Evolutionary conservation across 1,140 invertebrate genomes (phyloP).

Genomic region (Hirudo medicinalis): DNA sequence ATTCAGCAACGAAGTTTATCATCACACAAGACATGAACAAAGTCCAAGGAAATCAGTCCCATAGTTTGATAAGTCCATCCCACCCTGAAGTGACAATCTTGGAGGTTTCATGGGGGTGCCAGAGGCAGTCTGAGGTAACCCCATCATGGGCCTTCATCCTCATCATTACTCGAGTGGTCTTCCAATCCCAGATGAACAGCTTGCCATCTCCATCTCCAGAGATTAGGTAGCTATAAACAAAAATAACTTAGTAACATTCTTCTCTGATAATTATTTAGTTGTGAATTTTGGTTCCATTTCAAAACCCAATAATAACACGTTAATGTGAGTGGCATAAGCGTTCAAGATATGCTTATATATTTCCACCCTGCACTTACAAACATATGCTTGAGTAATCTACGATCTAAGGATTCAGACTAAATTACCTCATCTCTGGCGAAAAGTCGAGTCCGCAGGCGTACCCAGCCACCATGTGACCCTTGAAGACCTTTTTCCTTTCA

Average conservation of each 20-base stretch:
- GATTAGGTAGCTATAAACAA: slow-evolving; percentile 68
- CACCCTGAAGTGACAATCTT: slow-evolving; percentile 89
- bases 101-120: slow-evolving; percentile 98
- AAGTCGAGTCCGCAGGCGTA: slow-evolving; percentile 95
- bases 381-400: too few species aligned
- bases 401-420: too few species aligned
- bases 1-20: too few species aligned
- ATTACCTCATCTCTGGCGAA: slow-evolving; percentile 90
- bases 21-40: too few species aligned
- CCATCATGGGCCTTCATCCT: slow-evolving; percentile 98
- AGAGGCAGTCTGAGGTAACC: slow-evolving; percentile 81
- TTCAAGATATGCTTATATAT: too few species aligned
- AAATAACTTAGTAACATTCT: background rate
- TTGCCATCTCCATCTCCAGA: slow-evolving; percentile 99
- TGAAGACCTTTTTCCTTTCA: slow-evolving; percentile 93
- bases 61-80: slow-evolving; percentile 92
- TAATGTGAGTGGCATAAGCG: too few species aligned
- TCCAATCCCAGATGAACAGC: slow-evolving; percentile 98
- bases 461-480: slow-evolving; percentile 93
- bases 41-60: slow-evolving; percentile 56
- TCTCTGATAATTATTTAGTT: too few species aligned
- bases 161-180: slow-evolving; percentile 89
- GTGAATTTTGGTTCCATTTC: too few species aligned
- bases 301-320: too few species aligned
- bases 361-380: too few species aligned